These are phyloP conservation scores for Paralichthys olivaceus DNA, from an alignment of 2,113 vertebrate genomes.

Conservation along the genomic window DNA sequence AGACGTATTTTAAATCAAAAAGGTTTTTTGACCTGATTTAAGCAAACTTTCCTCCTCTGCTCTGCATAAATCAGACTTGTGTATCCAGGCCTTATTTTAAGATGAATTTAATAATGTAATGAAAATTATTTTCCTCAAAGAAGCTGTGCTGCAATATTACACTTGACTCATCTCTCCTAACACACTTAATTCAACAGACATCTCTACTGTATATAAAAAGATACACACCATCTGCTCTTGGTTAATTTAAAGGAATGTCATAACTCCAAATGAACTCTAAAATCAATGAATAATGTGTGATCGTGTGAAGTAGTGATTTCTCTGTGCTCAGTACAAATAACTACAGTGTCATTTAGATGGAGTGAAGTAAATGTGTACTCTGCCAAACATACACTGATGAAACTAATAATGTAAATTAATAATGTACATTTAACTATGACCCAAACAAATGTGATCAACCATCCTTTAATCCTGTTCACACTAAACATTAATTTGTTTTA, in stretches of 20 bases:
- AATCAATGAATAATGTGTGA: not conserved
- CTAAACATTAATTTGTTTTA: no score
- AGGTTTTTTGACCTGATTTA: no score
- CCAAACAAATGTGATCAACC: no score
- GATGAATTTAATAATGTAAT: not conserved
- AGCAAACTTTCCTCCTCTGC: no score
- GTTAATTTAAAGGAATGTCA: not conserved
- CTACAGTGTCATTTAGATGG: not conserved
- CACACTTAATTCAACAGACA: not conserved
- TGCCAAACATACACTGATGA: not conserved
- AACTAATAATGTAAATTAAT: not conserved
- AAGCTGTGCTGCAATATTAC: not conserved
- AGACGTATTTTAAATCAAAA: no score
- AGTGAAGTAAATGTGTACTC: not conserved
- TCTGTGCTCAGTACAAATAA: not conserved
- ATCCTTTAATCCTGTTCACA: no score
- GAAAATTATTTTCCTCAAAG: not conserved
- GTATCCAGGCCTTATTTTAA: not conserved
- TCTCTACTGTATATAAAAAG: constrained; percentile 12
- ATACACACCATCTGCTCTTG: constrained; percentile 33
- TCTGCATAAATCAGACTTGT: not conserved
- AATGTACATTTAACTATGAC: no score
- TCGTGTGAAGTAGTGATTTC: not conserved
- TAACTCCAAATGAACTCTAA: no score
- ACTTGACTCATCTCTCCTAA: not conserved